Conservation (phyloP, 1,140 invertebrate species). For the Dolichoris vasculosae region DNA sequence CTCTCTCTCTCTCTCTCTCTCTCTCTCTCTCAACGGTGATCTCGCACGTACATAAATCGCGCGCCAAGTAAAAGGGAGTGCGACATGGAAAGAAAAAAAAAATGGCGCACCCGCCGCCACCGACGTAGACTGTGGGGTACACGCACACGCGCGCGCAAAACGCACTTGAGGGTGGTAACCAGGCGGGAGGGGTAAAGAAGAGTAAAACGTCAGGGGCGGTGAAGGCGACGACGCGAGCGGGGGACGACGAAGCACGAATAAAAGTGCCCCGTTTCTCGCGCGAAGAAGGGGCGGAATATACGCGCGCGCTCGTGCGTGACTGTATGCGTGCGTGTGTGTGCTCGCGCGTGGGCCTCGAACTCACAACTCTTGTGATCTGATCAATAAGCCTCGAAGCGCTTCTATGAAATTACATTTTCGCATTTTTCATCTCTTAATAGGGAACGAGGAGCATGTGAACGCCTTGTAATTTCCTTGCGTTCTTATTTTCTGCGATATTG, state of each 20-base stretch:
- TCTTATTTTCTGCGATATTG: background rate
- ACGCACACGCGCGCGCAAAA: background rate
- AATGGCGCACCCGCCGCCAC: conserved; percentile 18
- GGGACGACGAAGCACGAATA: conserved; percentile 68
- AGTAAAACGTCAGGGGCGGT: conserved; percentile 62
- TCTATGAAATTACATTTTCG: conserved; percentile 42
- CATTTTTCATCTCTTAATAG: conserved; percentile 52
- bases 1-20: conserved; percentile 18
- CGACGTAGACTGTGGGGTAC: background rate
- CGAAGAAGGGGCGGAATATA: conserved; percentile 64
- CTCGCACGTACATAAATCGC: conserved; percentile 40
- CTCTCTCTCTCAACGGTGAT: conserved; percentile 53
- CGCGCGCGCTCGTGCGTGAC: background rate
- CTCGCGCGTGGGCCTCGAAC: conserved; percentile 7
- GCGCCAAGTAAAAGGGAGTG: background rate
- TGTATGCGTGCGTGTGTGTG: background rate
- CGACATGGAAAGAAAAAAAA: conserved; percentile 19
- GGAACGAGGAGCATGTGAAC: background rate
- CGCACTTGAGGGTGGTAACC: conserved; percentile 1
- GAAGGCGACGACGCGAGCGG: conserved; percentile 59
- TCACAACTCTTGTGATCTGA: conserved; percentile 68
- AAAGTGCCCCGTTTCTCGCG: conserved; percentile 70
- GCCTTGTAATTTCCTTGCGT: conserved; percentile 28
- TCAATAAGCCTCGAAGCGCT: conserved; percentile 65
- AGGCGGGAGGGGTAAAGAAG: conserved; percentile 4